Evolutionary conservation across 2,888 invertebrate species (phyloP), one percentile per base, ranked within the genome.

Genomic region (Caenorhabditis plicata): DNA sequence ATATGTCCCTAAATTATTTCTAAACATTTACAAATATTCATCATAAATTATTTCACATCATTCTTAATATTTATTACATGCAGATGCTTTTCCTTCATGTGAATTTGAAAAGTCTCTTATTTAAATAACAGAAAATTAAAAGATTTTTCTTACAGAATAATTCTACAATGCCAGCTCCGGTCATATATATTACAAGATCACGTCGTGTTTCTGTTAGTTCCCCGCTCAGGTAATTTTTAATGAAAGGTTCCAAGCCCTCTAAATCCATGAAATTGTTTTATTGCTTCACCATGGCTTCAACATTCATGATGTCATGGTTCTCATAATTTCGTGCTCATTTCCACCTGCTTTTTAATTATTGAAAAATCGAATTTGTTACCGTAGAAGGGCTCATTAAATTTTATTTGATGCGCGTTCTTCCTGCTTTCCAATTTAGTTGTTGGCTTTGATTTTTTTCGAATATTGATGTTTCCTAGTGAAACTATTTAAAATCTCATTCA

Each of bases 191-290:
- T 15, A 63, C 62, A 9, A 52, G 55, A 15, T 36, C 66, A n/a
- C 62, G 66, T 15, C 55, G 66, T n/a, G 49, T 55, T 33, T 66
- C 66, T 5, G 58, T 66, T 23, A 62, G 62, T 39, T 60, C 63
- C 1, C 62, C 66, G 2, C 48, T 61, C 13, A 38, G 60, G 60
- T 60, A 50, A 53, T 51, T 38, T 22, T 35, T 22, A n/a, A n/a
- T n/a, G n/a, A n/a, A n/a, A n/a, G n/a, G n/a, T n/a, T n/a, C n/a
- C n/a, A n/a, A n/a, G n/a, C n/a, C n/a, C n/a, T n/a, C n/a, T n/a
- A n/a, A n/a, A n/a, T n/a, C n/a, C n/a, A n/a, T n/a, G n/a, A n/a
- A n/a, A n/a, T n/a, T n/a, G n/a, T n/a, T n/a, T n/a, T n/a, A n/a
- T n/a, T n/a, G n/a, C n/a, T n/a, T n/a, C n/a, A n/a, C n/a, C n/a